phyloP scores from a whole-genome alignment of 1,140 invertebrate species.

The Dendroctonus valens region DNA sequence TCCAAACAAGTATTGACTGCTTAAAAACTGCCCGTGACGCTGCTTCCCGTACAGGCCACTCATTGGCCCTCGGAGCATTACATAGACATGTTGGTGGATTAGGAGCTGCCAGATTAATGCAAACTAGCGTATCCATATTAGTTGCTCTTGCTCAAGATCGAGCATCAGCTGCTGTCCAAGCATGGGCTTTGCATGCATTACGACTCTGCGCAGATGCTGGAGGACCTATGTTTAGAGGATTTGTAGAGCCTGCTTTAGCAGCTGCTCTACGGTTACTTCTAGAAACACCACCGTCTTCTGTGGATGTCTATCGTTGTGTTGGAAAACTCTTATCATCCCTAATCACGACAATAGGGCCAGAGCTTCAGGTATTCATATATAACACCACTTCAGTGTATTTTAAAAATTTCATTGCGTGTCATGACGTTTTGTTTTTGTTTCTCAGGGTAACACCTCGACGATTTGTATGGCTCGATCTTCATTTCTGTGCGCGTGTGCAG shows the following conservation, averaged over 20 bases:
- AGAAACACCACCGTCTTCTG: constrained; percentile 82
- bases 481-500: constrained; percentile 84
- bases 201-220: constrained; percentile 96
- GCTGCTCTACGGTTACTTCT: constrained; percentile 87
- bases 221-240: constrained; percentile 96
- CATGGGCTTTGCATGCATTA: constrained; percentile 95
- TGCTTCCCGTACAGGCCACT: constrained; percentile 86
- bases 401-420: neutral
- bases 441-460: constrained; percentile 75
- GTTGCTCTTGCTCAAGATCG: constrained; percentile 92
- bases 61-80: constrained; percentile 87
- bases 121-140: constrained; percentile 90
- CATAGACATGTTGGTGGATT: constrained; percentile 89
- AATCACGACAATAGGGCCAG: constrained; percentile 97
- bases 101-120: constrained; percentile 89
- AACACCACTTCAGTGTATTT: neutral
- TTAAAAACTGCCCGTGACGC: constrained; percentile 86
- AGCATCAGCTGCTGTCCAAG: constrained; percentile 85
- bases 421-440: neutral
- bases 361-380: constrained; percentile 71
- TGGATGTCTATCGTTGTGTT: constrained; percentile 93
- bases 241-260: constrained; percentile 91
- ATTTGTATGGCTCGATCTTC: constrained; percentile 73
- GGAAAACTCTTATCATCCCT: constrained; percentile 91
- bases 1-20: constrained; percentile 88